Evolutionary conservation across 1,140 invertebrate genomes (phyloP).

Genomic region (Lucilia cuprina): DNA sequence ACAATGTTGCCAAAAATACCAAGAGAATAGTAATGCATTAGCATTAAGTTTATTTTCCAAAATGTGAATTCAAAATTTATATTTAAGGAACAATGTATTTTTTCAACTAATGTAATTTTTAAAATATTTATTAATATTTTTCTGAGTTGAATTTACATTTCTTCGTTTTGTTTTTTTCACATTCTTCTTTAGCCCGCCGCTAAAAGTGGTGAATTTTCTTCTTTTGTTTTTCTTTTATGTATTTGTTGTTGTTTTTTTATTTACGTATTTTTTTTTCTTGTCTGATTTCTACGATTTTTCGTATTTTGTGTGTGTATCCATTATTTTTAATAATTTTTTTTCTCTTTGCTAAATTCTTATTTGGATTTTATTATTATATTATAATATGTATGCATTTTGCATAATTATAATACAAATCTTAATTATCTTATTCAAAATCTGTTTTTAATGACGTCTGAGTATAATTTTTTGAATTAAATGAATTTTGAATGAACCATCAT

Average conservation of each 20-base stretch:
- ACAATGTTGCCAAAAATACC: not conserved
- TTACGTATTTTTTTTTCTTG: conserved; percentile 14
- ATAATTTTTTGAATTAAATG: not conserved
- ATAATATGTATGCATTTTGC: not conserved
- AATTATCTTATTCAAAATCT: not conserved
- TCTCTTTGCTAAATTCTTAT: not conserved
- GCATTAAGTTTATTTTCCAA: not conserved
- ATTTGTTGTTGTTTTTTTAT: not conserved
- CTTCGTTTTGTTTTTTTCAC: not conserved
- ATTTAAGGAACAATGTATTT: too few species aligned
- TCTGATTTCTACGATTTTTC: conserved; percentile 26
- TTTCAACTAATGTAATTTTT: too few species aligned
- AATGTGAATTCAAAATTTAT: too few species aligned
- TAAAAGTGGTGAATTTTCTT: conserved; percentile 24
- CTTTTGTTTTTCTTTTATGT: conserved; percentile 19
- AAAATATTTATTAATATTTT: too few species aligned
- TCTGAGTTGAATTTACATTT: not conserved
- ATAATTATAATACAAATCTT: not conserved
- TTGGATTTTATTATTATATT: not conserved
- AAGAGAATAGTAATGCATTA: not conserved
- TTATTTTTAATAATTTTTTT: conserved; percentile 13
- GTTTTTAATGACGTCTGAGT: not conserved
- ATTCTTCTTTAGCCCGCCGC: conserved; percentile 4
- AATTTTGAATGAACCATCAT: not conserved
- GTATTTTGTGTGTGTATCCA: conserved; percentile 30